Evolutionary conservation across 1,140 invertebrate genomes (phyloP).

Genomic region (Dufourea novaeangliae): DNA sequence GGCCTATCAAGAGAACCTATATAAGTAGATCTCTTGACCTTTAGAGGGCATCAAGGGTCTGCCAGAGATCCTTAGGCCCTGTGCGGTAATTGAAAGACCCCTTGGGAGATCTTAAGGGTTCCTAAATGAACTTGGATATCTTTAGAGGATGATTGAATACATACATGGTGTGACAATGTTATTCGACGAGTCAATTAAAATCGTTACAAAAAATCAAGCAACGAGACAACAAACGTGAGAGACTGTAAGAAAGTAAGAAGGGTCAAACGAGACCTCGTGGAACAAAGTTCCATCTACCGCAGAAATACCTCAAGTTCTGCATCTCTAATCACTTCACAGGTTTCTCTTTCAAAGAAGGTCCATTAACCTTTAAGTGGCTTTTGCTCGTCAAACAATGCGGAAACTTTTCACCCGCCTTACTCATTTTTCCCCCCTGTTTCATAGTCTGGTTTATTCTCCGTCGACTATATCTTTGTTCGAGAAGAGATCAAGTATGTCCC

Average conservation of each 20-base stretch:
- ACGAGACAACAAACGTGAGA: slow-evolving; percentile 30
- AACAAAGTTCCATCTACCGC: slow-evolving; percentile 16
- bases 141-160: too few relatives aligned
- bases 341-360: slow-evolving; percentile 59
- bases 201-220: too few relatives aligned
- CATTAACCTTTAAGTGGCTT: slow-evolving; percentile 73
- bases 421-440: slow-evolving; percentile 19
- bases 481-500: slow-evolving; percentile 8
- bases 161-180: too few relatives aligned
- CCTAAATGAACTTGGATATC: too few relatives aligned
- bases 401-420: slow-evolving; percentile 55
- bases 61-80: too few relatives aligned
- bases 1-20: too few relatives aligned
- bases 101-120: too few relatives aligned
- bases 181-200: too few relatives aligned
- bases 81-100: too few relatives aligned
- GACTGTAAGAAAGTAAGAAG: slow-evolving; percentile 18
- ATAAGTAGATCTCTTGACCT: too few relatives aligned
- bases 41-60: not conserved
- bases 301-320: slow-evolving; percentile 13
- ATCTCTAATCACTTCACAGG: slow-evolving; percentile 27
- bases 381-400: slow-evolving; percentile 66
- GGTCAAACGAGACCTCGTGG: not conserved
- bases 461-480: slow-evolving; percentile 27
- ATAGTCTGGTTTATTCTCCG: slow-evolving; percentile 19